Conservation (phyloP, 2,113 vertebrate genomes). For the Parotia lawesii region DNA sequence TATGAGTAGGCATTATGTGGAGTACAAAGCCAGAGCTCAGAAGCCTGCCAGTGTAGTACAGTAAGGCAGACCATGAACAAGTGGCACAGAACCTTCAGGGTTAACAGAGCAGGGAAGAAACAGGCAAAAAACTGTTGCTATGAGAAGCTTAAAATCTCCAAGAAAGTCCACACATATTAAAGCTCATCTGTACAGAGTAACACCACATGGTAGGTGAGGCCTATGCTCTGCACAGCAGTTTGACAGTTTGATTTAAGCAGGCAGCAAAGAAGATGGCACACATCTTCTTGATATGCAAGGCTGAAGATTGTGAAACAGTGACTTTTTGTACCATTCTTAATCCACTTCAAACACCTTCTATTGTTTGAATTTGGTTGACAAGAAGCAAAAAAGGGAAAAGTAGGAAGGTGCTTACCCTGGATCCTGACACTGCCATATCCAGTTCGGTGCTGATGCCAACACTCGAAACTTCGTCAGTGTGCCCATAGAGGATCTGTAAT, state of each 20-base stretch:
- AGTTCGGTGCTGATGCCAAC: conserved; percentile 93
- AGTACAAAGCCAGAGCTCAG: not conserved
- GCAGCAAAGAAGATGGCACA: not conserved
- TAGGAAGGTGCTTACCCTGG: conserved; percentile 75
- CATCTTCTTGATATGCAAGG: not conserved
- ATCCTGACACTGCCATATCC: conserved; percentile 94
- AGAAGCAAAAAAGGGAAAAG: not conserved
- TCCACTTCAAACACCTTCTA: not conserved
- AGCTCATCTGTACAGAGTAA: not conserved
- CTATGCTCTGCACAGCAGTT: not conserved
- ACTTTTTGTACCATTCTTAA: not conserved
- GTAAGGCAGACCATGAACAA: not conserved
- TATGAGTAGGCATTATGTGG: not conserved
- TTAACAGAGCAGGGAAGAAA: not conserved
- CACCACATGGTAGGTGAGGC: not conserved
- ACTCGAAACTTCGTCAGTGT: conserved; percentile 87
- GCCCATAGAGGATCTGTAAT: conserved; percentile 92
- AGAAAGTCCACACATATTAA: not conserved
- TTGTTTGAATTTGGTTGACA: not conserved
- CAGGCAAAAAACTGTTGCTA: not conserved
- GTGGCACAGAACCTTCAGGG: not conserved
- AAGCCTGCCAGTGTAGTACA: not conserved
- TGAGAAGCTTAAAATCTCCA: not conserved
- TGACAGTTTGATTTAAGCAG: not conserved
- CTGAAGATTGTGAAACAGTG: not conserved